A percentile compares a stretch with the other conserved stretches of the same genome.
Evolutionary conservation across 2,888 invertebrate genomes (phyloP).

Genomic region (Patella pellucida): DNA sequence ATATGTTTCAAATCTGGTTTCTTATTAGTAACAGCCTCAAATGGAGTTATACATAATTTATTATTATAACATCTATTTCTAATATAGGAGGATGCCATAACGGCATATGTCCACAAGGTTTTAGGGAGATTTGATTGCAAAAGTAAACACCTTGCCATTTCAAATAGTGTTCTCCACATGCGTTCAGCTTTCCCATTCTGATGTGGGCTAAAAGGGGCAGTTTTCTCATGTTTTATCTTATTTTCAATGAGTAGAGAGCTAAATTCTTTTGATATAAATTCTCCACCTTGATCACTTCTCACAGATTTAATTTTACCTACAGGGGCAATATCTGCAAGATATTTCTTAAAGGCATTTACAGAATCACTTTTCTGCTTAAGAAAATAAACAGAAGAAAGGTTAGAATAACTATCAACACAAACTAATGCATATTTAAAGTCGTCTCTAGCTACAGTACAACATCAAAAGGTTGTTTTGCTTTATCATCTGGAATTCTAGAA

Average conservation of each 20-base stretch:
- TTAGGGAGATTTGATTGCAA: slow-evolving; percentile 30
- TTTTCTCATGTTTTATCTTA: slow-evolving; percentile 26
- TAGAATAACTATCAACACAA: slow-evolving; percentile 35
- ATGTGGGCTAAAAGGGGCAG: slow-evolving; percentile 30
- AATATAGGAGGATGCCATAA: slow-evolving; percentile 31
- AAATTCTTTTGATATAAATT: slow-evolving; percentile 19
- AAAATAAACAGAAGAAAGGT: slow-evolving; percentile 28
- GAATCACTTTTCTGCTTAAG: slow-evolving; percentile 32
- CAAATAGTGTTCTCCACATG: slow-evolving; percentile 33
- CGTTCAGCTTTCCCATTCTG: slow-evolving; percentile 38
- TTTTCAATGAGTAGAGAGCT: slow-evolving; percentile 16
- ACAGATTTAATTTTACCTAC: slow-evolving; percentile 19
- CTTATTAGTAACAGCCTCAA: slow-evolving; percentile 23
- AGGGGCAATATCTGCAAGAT: slow-evolving; percentile 27
- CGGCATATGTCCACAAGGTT: slow-evolving; percentile 35
- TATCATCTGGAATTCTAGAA: slow-evolving; percentile 5
- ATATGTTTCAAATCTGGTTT: slow-evolving; percentile 14
- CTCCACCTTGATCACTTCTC: slow-evolving; percentile 18
- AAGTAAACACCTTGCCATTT: slow-evolving; percentile 36
- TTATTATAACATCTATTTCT: slow-evolving; percentile 34
- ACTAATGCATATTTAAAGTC: slow-evolving; percentile 32
- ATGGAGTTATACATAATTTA: slow-evolving; percentile 23
- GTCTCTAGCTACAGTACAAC: slow-evolving; percentile 25
- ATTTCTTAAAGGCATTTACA: slow-evolving; percentile 23
- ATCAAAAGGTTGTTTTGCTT: slow-evolving; percentile 27